Evolutionary conservation across 2,113 vertebrate species (phyloP).

Genomic region (Xenotilapia longispinis): DNA sequence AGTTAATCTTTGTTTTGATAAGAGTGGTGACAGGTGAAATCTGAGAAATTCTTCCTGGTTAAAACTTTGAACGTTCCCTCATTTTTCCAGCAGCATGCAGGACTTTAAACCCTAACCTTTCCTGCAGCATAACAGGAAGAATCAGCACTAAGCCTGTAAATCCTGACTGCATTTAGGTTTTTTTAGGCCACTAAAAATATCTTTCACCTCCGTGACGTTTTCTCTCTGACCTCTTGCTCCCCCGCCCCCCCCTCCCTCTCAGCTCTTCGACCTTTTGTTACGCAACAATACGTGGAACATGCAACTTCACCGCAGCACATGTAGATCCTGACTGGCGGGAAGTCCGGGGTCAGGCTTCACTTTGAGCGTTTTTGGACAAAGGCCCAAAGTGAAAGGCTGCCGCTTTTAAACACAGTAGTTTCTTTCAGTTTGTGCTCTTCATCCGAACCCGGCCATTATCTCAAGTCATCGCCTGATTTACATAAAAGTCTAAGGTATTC

Average conservation of each 20-base stretch:
- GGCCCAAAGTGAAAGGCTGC: background rate
- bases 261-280: background rate
- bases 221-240: background rate
- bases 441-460: background rate
- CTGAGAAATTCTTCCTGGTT: background rate
- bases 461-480: background rate
- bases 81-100: background rate
- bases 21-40: background rate
- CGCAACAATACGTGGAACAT: slow-evolving; percentile 15
- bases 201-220: background rate
- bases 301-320: background rate
- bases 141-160: background rate
- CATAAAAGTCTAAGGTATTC: background rate
- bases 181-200: background rate
- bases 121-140: background rate
- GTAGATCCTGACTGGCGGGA: slow-evolving; percentile 18
- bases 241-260: background rate
- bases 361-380: slow-evolving; percentile 10
- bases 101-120: background rate
- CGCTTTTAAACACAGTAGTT: background rate
- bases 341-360: background rate
- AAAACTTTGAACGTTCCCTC: background rate
- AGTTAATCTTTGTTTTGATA: background rate
- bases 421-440: background rate
- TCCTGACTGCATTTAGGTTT: background rate